phyloP scores from a whole-genome alignment of 2,113 vertebrate genomes.

The Poeciliopsis turrubarensis region DNA sequence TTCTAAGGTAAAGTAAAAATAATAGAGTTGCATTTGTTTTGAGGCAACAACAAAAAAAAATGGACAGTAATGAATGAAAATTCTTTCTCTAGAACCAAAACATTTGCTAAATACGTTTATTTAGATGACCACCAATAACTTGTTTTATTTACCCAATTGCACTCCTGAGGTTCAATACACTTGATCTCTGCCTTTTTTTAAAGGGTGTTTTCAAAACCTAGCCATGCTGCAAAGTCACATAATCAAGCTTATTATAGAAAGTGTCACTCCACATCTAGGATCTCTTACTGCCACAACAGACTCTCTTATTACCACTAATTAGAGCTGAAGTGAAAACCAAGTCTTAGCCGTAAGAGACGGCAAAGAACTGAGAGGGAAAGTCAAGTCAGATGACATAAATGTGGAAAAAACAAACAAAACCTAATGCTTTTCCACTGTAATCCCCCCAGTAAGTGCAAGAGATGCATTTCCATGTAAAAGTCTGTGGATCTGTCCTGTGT shows the following conservation, averaged over 20 bases:
- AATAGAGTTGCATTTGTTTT: no score
- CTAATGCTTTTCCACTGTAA: constrained; percentile 21
- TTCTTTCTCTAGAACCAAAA: no score
- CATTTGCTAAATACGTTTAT: no score
- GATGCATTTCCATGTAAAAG: constrained; percentile 3
- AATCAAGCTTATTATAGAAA: no score
- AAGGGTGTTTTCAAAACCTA: neutral
- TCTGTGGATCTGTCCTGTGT: neutral
- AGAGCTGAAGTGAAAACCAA: constrained; percentile 27
- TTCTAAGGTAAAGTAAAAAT: no score
- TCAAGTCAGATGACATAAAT: constrained; percentile 50
- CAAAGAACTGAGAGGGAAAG: constrained; percentile 38
- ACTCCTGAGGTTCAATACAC: neutral
- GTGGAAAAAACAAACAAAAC: constrained; percentile 57
- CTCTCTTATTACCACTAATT: constrained; percentile 7
- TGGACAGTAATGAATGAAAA: no score
- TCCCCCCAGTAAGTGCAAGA: constrained; percentile 25
- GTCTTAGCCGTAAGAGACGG: constrained; percentile 2
- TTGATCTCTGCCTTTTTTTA: neutral
- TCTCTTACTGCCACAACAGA: constrained; percentile 34
- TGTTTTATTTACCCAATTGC: neutral
- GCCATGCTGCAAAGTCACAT: no score
- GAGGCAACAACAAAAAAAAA: no score
- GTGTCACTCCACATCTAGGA: constrained; percentile 15
- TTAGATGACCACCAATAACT: no score